Conservation (phyloP, 2,888 invertebrate genomes). For the Yponomeuta evonymella region DNA sequence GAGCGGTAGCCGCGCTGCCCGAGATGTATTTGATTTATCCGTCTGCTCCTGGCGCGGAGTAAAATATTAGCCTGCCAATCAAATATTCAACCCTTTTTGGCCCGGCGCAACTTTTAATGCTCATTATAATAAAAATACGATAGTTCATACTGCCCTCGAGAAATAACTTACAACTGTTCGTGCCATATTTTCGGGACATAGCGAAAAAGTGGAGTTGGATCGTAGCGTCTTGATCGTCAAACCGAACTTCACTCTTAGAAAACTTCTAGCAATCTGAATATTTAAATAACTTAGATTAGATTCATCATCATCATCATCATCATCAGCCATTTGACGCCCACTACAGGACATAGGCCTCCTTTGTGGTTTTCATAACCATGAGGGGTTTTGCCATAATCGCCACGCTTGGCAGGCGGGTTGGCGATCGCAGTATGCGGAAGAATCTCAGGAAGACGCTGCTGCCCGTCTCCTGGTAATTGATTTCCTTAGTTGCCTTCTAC, state of each 20-base stretch:
- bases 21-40: conserved; percentile 70
- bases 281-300: not conserved
- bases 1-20: conserved; percentile 54
- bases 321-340: too few species aligned
- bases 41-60: conserved; percentile 58
- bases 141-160: conserved; percentile 54
- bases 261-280: not conserved
- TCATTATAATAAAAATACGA: conserved; percentile 73
- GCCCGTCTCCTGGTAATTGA: too few species aligned
- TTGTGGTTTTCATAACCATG: too few species aligned
- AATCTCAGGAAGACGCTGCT: too few species aligned
- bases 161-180: conserved; percentile 39
- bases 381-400: too few species aligned
- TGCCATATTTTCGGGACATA: conserved; percentile 46
- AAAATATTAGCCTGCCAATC: conserved; percentile 69
- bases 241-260: too few species aligned
- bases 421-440: too few species aligned
- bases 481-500: too few species aligned
- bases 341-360: too few species aligned
- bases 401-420: too few species aligned
- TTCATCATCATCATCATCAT: too few species aligned
- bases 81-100: conserved; percentile 67
- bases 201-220: conserved; percentile 18
- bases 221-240: conserved; percentile 1
- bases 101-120: conserved; percentile 54